Evolutionary conservation across 2,888 invertebrate genomes (phyloP).

Genomic region (Encarsia formosa): DNA sequence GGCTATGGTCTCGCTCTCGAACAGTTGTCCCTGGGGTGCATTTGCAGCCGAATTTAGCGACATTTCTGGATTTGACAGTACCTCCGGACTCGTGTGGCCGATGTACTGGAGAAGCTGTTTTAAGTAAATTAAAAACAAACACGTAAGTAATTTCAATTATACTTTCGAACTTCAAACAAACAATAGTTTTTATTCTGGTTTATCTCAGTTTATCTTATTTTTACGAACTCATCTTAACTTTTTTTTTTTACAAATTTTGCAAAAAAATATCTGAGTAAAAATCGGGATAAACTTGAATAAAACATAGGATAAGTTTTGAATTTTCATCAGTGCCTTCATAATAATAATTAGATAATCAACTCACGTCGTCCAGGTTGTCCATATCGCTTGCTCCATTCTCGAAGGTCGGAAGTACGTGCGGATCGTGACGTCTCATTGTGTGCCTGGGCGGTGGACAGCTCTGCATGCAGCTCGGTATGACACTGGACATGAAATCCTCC

Average conservation of each 20-base stretch:
- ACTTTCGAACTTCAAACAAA: no score
- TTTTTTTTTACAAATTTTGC: no score
- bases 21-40: constrained; percentile 68
- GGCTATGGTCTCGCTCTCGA: constrained; percentile 82
- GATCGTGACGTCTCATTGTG: constrained; percentile 68
- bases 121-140: constrained; percentile 26
- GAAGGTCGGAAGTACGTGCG: constrained; percentile 73
- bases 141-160: no score
- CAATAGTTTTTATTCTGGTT: no score
- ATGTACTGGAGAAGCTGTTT: constrained; percentile 80
- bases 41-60: constrained; percentile 75
- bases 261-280: no score
- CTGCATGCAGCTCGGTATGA: constrained; percentile 37
- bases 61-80: constrained; percentile 46
- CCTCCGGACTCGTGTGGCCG: constrained; percentile 86
- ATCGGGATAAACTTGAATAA: no score
- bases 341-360: no score
- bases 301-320: no score
- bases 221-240: no score
- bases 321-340: no score
- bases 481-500: no score
- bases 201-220: no score
- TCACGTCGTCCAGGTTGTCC: constrained; percentile 90
- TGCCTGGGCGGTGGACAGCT: constrained; percentile 63
- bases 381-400: constrained; percentile 80